Evolutionary conservation across 2,113 vertebrate genomes (phyloP).

Genomic region (Entomyzon cyanotis): DNA sequence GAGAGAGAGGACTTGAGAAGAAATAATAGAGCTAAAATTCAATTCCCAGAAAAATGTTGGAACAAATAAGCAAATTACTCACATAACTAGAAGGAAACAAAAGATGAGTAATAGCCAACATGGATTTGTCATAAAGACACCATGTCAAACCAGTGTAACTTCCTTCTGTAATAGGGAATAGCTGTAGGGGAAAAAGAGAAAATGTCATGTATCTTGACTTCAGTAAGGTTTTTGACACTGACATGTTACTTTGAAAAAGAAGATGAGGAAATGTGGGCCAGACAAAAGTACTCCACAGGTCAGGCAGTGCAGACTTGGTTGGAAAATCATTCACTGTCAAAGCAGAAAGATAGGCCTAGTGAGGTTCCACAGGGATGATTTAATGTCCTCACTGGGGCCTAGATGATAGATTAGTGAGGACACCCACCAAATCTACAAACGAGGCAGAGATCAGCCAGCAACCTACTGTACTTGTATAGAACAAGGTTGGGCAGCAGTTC

Average conservation of each 20-base stretch:
- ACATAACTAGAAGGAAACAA: not conserved
- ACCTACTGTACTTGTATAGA: not conserved
- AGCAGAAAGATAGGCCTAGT: not conserved
- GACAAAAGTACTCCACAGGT: not conserved
- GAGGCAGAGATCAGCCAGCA: not conserved
- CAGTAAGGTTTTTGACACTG: constrained; percentile 1
- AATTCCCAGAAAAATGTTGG: not conserved
- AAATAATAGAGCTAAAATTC: not conserved
- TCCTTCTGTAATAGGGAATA: not conserved
- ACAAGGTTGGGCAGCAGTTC: not conserved
- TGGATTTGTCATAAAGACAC: not conserved
- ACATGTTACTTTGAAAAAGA: not conserved
- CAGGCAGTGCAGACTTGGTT: not conserved
- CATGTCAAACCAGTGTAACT: not conserved
- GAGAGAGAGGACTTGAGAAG: not conserved
- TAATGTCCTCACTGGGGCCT: not conserved
- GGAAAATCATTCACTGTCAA: not conserved
- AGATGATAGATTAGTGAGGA: not conserved
- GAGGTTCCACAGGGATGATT: not conserved
- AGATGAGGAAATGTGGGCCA: not conserved
- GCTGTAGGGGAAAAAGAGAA: not conserved
- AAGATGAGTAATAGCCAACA: not conserved
- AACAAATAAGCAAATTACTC: not conserved
- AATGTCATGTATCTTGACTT: not conserved
- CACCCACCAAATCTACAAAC: not conserved